Base-by-base conservation (phyloP, 2,888 invertebrate species). In the Dorcus hopei region DNA sequence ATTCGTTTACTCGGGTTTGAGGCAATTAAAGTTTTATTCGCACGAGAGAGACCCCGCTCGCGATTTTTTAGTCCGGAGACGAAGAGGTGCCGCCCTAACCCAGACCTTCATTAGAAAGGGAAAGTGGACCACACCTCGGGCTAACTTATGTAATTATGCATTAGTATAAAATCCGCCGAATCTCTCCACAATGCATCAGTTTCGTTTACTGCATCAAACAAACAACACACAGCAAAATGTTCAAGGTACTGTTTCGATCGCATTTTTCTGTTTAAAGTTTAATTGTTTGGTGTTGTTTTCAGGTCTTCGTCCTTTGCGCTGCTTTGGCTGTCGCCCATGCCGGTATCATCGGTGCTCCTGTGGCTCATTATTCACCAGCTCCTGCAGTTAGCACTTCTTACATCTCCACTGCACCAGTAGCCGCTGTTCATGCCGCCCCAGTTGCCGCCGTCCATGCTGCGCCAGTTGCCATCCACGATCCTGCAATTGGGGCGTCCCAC, bases 261-360 rank as follows among this genome's bases (percentile, higher is more conserved):
- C 9, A 40, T 51, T 4, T 33, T 5, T 43, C 23, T 33, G 42
- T 38, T 57, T n/a, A 33, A 48, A 19, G 19, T 19, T 19, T 19
- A 19, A 19, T 19, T 19, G 19, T 19, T 19, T 19, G 19, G 19
- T 52, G 39, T 52, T 26, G 7, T 47, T 16, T 54, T 43, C 47
- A 53, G 53, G 33, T 57, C 48, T 16, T 52, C 48, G 75, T 84
- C 55, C 76, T 87, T 71, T 78, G 82, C 72, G 81, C 85, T 73
- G 79, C 81, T 69, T 81, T 85, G 77, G 83, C 85, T 68, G 80
- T 82, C 64, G 85, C 83, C 70, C 82, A 81, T 72, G 87, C 87
- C 57, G 87, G 87, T 63, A 73, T 81, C 68, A 73, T 86, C 14
- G 72, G 78, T 49, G 77, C 70, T n/a, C 71, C 70, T 52, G 66